A percentile compares a stretch with the other conserved stretches of the same genome.
phyloP scores from a whole-genome alignment of 2,888 invertebrate species.

The Leptinotarsa rubiginosa region DNA sequence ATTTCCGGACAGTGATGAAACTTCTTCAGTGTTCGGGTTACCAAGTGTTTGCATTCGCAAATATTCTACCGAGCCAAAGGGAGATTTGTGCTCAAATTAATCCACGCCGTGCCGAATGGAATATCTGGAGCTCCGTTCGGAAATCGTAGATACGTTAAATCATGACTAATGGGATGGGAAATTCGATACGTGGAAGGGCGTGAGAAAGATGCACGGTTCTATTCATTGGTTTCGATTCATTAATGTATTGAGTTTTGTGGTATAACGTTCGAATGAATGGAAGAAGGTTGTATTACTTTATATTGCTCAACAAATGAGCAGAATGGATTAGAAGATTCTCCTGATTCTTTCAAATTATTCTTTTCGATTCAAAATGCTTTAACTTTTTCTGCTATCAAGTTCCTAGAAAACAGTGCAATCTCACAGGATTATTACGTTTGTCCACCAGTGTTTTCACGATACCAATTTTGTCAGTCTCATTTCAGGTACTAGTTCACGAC shows the following conservation, averaged over 20 bases:
- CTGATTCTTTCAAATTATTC: too few relatives aligned
- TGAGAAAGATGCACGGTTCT: background rate
- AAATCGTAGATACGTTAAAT: background rate
- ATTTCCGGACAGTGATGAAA: conserved; percentile 15
- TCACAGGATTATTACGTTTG: too few relatives aligned
- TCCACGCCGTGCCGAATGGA: background rate
- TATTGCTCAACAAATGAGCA: too few relatives aligned
- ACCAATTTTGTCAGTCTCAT: too few relatives aligned
- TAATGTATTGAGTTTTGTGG: background rate
- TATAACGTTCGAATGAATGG: too few relatives aligned
- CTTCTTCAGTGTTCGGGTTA: conserved; percentile 16
- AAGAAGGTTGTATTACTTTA: too few relatives aligned
- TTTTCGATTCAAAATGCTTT: too few relatives aligned
- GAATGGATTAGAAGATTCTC: too few relatives aligned
- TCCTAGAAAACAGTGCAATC: too few relatives aligned
- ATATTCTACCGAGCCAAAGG: background rate
- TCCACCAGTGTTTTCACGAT: too few relatives aligned
- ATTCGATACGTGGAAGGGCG: background rate
- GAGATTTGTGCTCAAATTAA: conserved; percentile 11
- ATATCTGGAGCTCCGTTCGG: background rate
- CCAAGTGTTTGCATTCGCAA: conserved; percentile 19
- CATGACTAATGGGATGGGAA: background rate
- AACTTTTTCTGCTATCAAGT: too few relatives aligned
- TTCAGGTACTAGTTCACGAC: too few relatives aligned
- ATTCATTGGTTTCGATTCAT: background rate